Evolutionary conservation across 2,797 vertebrate genomes (phyloP).

Genomic region (Dallia pectoralis): DNA sequence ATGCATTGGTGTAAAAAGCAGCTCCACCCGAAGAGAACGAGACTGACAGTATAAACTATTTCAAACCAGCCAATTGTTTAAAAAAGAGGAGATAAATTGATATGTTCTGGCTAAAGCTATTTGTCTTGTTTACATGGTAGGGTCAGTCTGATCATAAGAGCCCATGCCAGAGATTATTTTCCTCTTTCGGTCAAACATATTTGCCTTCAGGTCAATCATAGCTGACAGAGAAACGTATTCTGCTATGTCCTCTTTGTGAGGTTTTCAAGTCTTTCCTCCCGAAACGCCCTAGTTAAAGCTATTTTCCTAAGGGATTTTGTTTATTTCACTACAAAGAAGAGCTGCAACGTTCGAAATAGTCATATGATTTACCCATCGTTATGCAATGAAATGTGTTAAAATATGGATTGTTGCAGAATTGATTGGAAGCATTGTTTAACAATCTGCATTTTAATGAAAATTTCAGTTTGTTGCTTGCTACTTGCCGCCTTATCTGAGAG

Average conservation of each 20-base stretch:
- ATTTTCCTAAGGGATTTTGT: not conserved
- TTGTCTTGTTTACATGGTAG: not conserved
- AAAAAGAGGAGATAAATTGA: not conserved
- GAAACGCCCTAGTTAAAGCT: conserved; percentile 20
- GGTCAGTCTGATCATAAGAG: not conserved
- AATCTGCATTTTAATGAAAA: too few relatives aligned
- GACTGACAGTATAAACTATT: not conserved
- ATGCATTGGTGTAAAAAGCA: not conserved
- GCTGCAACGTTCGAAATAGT: too few relatives aligned
- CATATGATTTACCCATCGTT: too few relatives aligned
- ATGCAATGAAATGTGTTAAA: too few relatives aligned
- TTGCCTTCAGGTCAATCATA: not conserved
- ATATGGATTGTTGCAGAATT: too few relatives aligned
- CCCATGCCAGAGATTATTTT: not conserved
- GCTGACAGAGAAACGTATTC: not conserved
- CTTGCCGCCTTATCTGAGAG: not conserved
- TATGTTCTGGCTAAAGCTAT: not conserved
- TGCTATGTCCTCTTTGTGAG: too few relatives aligned
- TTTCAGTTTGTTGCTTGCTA: not conserved
- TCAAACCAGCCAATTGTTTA: not conserved
- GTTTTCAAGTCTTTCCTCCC: not conserved
- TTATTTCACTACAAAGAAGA: too few relatives aligned
- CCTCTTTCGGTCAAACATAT: not conserved
- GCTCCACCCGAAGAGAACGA: not conserved
- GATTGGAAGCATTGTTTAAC: too few relatives aligned